A percentile compares a stretch with the other conserved stretches of the same genome.
Conservation (phyloP, 2,113 vertebrate species). For the Larimichthys crocea region DNA sequence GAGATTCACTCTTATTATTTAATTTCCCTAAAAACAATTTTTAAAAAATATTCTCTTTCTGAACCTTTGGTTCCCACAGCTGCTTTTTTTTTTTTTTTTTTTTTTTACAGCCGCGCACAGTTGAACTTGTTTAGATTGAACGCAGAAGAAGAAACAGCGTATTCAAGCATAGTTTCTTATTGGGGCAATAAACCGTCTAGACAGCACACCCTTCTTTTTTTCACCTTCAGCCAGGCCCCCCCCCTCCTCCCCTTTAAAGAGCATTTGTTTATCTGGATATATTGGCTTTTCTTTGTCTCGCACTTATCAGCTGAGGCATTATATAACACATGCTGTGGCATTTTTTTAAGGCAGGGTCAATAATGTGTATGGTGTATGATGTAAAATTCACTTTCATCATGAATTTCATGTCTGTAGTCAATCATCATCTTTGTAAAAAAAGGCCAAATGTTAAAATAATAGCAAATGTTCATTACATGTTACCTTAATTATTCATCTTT, state of each 20-base stretch:
- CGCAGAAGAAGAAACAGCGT: constrained; percentile 90
- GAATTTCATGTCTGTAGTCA: not conserved
- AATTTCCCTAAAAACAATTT: not conserved
- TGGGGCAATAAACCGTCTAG: constrained; percentile 99
- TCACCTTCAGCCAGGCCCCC: constrained; percentile 73
- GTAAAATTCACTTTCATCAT: not conserved
- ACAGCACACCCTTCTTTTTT: constrained; percentile 96
- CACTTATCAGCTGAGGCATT: constrained; percentile 73
- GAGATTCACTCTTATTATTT: constrained; percentile 15
- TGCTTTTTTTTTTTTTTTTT: constrained; percentile 1
- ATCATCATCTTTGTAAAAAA: not conserved
- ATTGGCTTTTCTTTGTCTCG: constrained; percentile 86
- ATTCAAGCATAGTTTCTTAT: constrained; percentile 96
- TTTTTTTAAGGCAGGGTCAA: constrained; percentile 23
- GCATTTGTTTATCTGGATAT: constrained; percentile 92
- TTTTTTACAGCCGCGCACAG: constrained; percentile 77
- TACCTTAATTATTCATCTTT: not conserved
- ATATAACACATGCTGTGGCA: constrained; percentile 52
- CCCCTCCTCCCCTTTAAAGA: constrained; percentile 62
- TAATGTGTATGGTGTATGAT: not conserved
- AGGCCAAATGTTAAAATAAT: not conserved
- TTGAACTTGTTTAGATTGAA: constrained; percentile 90
- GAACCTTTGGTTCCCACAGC: constrained; percentile 42
- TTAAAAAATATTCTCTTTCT: too few species aligned
- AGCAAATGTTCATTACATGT: not conserved